Base-by-base conservation (phyloP, 2,797 vertebrate species). In the Benthosema pterotum region DNA sequence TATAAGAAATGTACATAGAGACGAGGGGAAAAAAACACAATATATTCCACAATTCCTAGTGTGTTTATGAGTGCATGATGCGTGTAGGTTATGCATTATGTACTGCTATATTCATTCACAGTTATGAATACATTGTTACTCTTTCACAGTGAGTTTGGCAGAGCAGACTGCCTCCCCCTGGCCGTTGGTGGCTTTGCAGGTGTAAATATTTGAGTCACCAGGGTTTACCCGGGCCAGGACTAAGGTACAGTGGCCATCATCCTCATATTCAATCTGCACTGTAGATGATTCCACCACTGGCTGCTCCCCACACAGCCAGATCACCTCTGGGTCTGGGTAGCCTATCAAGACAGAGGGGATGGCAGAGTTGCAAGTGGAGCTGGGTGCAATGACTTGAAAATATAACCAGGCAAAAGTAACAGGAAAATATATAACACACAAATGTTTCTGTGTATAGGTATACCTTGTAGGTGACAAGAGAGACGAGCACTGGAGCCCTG, bases 301-400 rank as follows among this genome's bases (percentile, higher is more conserved):
- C 51, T 89, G 79, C 12, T 86, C 66, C 0, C 81, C 90, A 57
- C 79, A 78, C 42, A 93, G 77, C 94, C 94, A 95, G 60, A 93
- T 69, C 78, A 95, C 92, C 77, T 93, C 93, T 1, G 93, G 93
- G 60, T 94, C 93, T 2, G 93, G 94, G 71, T 92, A 94, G 48
- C 93, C 94, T 95, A 76, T 16, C 47, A 19, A 42, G 22, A 66
- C 1, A 49, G 18, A 43, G 18, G 18, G 14, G 42, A 56, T 5
- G 50, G 0, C 19, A 51, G 28, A 18, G 25, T 17, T 25, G 46
- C 18, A 51, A 8, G 22, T 22, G 7, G n/a, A n/a, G n/a, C n/a
- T n/a, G n/a, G n/a, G n/a, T n/a, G n/a, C n/a, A 38, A 38, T 38
- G 11, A 38, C 32, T 38, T 7, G 32, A 38, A 38, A 38, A 38